Evolutionary conservation across 2,888 invertebrate genomes (phyloP).

Genomic region (Meteorus cinctellus): DNA sequence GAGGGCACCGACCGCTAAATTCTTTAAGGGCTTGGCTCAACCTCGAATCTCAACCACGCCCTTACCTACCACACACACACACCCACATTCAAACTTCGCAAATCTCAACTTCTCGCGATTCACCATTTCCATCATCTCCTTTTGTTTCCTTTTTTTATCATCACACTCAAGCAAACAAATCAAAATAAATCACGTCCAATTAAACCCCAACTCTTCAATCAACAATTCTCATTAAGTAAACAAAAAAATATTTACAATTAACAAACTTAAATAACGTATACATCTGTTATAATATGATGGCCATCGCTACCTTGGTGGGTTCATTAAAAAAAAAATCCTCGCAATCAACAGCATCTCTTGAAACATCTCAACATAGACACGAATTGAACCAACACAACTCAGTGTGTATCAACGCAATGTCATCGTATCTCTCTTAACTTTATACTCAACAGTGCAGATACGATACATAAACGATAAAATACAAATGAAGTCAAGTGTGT

Average conservation of each 20-base stretch:
- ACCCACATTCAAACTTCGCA: neutral
- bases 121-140: neutral
- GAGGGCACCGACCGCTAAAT: slow-evolving; percentile 43
- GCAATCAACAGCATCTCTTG: neutral
- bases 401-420: neutral
- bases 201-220: neutral
- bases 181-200: neutral
- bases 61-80: slow-evolving; percentile 11
- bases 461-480: neutral
- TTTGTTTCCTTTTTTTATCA: neutral
- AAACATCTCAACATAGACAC: neutral
- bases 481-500: slow-evolving; percentile 4
- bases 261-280: neutral
- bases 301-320: neutral
- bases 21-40: slow-evolving; percentile 34
- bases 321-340: neutral
- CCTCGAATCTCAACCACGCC: slow-evolving; percentile 37
- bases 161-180: neutral
- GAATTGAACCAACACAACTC: neutral
- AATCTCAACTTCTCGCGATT: neutral
- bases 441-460: neutral
- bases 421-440: neutral
- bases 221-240: neutral
- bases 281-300: neutral
- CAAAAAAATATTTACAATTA: neutral